Conservation (phyloP, 1,140 invertebrate genomes). For the Hestina assimilis region DNA sequence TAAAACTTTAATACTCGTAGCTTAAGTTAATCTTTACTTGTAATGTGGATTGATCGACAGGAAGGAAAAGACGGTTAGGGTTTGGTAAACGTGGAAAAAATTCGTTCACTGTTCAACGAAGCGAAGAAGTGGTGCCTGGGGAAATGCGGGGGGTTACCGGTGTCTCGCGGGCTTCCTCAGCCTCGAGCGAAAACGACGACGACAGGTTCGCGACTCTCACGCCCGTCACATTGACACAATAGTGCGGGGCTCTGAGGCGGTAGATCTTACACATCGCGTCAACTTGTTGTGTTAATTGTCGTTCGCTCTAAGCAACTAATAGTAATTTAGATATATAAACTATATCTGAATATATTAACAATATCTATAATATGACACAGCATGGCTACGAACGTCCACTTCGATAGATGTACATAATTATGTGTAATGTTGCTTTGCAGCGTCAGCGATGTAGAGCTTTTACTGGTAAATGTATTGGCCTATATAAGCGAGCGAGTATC, state of each 20-base stretch:
- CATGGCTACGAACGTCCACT: constrained; percentile 49
- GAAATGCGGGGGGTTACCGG: constrained; percentile 86
- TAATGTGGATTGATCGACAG: constrained; percentile 74
- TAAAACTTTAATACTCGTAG: too few relatives aligned
- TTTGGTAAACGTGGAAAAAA: constrained; percentile 96
- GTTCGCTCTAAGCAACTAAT: constrained; percentile 2
- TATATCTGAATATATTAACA: background rate
- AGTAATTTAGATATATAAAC: constrained; percentile 1
- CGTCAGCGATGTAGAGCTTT: constrained; percentile 59
- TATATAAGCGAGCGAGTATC: constrained; percentile 30
- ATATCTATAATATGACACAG: constrained; percentile 33
- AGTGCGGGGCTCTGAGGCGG: constrained; percentile 59
- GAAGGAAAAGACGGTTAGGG: constrained; percentile 95
- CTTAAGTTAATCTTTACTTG: too few relatives aligned
- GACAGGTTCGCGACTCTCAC: constrained; percentile 64
- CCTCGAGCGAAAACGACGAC: constrained; percentile 93
- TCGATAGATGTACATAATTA: constrained; percentile 43
- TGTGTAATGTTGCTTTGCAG: constrained; percentile 67
- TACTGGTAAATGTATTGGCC: constrained; percentile 46
- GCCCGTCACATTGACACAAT: constrained; percentile 69
- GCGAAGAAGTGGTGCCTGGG: constrained; percentile 94
- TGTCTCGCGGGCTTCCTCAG: constrained; percentile 90
- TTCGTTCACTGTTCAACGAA: constrained; percentile 96
- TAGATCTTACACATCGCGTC: constrained; percentile 33
- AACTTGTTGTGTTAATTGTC: background rate